Evolutionary conservation across 2,113 vertebrate genomes (phyloP).

Genomic region (Gymnorhina tibicen): DNA sequence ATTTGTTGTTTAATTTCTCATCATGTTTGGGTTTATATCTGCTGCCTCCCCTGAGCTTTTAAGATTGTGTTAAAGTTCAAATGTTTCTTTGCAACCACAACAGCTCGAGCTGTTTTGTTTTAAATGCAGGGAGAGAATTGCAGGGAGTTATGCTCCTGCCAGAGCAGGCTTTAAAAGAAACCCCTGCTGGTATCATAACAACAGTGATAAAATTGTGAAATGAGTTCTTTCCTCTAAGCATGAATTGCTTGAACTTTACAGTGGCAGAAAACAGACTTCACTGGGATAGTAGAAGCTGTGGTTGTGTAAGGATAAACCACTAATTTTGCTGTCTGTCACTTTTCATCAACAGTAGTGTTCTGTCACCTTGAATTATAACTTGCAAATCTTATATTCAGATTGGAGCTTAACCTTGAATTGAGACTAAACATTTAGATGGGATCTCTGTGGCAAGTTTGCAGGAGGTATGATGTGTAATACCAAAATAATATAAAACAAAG

Average conservation of each 20-base stretch:
- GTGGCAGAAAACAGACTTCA: neutral
- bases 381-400: neutral
- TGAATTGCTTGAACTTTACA: neutral
- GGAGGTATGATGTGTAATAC: neutral
- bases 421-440: neutral
- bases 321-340: neutral
- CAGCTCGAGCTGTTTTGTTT: conserved; percentile 14
- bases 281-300: neutral
- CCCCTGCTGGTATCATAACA: conserved; percentile 43
- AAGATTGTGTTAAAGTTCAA: neutral
- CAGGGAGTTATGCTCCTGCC: conserved; percentile 17
- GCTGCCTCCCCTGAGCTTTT: neutral
- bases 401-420: neutral
- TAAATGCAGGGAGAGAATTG: neutral
- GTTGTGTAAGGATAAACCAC: neutral
- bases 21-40: conserved; percentile 41
- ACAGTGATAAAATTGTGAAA: conserved; percentile 41
- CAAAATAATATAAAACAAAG: neutral
- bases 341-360: neutral
- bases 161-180: conserved; percentile 37
- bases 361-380: neutral
- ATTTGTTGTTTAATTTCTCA: conserved; percentile 49
- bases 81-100: neutral
- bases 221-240: conserved; percentile 20
- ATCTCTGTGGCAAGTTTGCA: neutral